A percentile compares a stretch with the other conserved stretches of the same genome.
Evolutionary conservation across 1,140 invertebrate genomes (phyloP).

Genomic region (Listronotus bonariensis): DNA sequence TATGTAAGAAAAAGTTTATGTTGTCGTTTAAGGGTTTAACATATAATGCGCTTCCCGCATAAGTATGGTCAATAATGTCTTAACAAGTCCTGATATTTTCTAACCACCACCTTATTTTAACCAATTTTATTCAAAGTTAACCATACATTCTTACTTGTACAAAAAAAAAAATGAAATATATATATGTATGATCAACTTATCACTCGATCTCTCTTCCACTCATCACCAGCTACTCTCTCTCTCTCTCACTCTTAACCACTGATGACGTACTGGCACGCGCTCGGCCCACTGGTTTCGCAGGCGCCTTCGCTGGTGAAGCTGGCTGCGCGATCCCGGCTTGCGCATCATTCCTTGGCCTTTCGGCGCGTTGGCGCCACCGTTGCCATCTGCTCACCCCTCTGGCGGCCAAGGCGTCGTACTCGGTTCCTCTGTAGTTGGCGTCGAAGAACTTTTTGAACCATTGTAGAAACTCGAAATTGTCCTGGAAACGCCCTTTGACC

Average conservation of each 20-base stretch:
- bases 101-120: conserved; percentile 1
- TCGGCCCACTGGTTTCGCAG: conserved; percentile 57
- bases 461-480: conserved; percentile 99
- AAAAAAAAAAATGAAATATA: no score
- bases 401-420: conserved; percentile 87
- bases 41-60: not conserved
- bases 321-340: conserved; percentile 55
- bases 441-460: conserved; percentile 99
- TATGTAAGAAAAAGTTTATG: no score
- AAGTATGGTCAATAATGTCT: not conserved
- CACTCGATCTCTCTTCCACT: no score
- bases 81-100: conserved; percentile 11
- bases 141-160: not conserved
- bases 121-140: not conserved
- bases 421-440: conserved; percentile 91
- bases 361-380: conserved; percentile 65
- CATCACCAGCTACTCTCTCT: not conserved
- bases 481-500: conserved; percentile 94
- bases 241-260: no score
- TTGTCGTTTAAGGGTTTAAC: no score
- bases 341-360: conserved; percentile 58
- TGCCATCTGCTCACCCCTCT: conserved; percentile 83
- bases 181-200: no score
- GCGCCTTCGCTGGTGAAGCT: conserved; percentile 24
- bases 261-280: conserved; percentile 55